phyloP scores from a whole-genome alignment of 2,797 vertebrate genomes.

The Bradypodion ventrale region DNA sequence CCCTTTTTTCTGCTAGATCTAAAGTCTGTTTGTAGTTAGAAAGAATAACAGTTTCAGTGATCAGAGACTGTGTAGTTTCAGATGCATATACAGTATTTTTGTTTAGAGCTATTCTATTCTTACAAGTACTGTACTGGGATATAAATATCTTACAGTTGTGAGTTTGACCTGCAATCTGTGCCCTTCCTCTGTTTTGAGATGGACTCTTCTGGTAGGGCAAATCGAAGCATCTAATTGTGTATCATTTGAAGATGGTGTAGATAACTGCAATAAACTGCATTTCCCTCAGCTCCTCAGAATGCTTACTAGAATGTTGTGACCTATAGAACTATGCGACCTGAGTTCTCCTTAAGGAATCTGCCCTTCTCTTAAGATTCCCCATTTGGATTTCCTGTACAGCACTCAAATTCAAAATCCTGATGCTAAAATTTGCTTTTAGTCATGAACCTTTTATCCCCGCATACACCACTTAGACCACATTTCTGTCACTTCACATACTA shows the following conservation, averaged over 20 bases:
- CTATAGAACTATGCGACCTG: not conserved
- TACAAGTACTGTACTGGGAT: not conserved
- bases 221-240: not conserved
- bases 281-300: not conserved
- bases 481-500: conserved; percentile 45
- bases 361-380: not conserved
- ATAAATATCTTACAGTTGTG: conserved; percentile 3
- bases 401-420: not conserved
- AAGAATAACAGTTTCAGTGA: not conserved
- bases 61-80: not conserved
- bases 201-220: not conserved
- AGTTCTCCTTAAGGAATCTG: conserved; percentile 1
- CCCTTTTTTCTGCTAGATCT: not conserved
- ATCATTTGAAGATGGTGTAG: not conserved
- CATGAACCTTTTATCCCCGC: conserved; percentile 40
- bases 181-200: not conserved
- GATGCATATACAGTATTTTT: not conserved
- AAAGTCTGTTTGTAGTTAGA: conserved; percentile 3
- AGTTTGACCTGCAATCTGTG: not conserved
- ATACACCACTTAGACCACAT: conserved; percentile 30
- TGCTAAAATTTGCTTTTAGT: conserved; percentile 34
- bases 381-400: conserved; percentile 1
- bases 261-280: not conserved
- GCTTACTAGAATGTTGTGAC: not conserved
- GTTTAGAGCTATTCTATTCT: not conserved